Evolutionary conservation across 2,888 invertebrate genomes (phyloP), one percentile per base, ranked within the genome.

Genomic region (Cosmopolites sordidus): DNA sequence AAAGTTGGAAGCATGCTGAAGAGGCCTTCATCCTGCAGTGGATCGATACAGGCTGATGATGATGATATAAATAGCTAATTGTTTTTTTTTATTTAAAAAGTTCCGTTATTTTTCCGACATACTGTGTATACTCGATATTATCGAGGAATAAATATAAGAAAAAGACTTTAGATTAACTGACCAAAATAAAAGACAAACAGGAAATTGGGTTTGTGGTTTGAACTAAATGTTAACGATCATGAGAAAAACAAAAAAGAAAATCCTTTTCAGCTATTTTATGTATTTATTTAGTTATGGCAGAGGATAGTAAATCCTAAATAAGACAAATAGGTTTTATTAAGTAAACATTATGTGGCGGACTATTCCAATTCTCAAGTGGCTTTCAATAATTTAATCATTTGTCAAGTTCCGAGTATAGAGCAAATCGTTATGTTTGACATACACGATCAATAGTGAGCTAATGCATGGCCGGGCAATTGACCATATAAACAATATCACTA

Each of bases 361-460:
- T 12, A 11, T 12, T 45, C 30, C 33, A 45, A 45, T 45, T 45
- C 45, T 45, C 45, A 45, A 45, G 45, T 37, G 45, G 33, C 17
- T n/a, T 37, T 45, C 37, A 45, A 45, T 45, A 45, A 37, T 45
- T 45, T 33, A 45, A 33, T 37, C 37, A 45, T 45, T 45, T 45
- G 45, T 45, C 45, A 17, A 45, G 45, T 45, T 45, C 45, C 45
- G 17, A 37, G 45, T 45, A 37, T 45, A 45, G 37, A 45, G 45
- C 45, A 45, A 45, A 33, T 45, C 33, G 37, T 45, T 45, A 37
- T 45, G 37, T 45, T 37, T 33, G 30, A 45, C 45, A 45, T 17
- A 33, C n/a, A 45, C 45, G 30, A 45, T 45, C 45, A 37, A 45
- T 45, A 45, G 33, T 17, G 37, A 33, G 16, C 37, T 45, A 37